phyloP scores from a whole-genome alignment of 2,888 invertebrate species.

The Octonoba sinensis region DNA sequence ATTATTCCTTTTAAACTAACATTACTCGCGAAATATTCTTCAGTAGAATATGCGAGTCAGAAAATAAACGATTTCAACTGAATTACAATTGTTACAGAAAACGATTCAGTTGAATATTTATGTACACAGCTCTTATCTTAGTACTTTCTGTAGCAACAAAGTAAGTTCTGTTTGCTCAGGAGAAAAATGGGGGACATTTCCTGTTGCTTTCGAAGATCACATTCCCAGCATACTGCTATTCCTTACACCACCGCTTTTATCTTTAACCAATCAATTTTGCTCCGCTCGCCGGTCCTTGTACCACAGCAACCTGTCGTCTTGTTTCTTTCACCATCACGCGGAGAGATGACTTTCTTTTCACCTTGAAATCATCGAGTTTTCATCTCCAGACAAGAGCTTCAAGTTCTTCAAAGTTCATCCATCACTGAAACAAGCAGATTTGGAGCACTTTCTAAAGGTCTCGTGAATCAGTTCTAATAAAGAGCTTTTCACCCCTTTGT shows the following conservation, averaged over 20 bases:
- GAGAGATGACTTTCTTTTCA: slow-evolving; percentile 55
- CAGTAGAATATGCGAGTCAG: too few relatives aligned
- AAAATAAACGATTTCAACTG: too few relatives aligned
- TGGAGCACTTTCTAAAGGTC: slow-evolving; percentile 32
- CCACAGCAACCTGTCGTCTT: slow-evolving; percentile 41
- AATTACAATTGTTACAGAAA: too few relatives aligned
- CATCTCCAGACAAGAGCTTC: slow-evolving; percentile 39
- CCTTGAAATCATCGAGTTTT: slow-evolving; percentile 40
- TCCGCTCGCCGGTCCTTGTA: slow-evolving; percentile 9
- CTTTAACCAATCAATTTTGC: slow-evolving; percentile 45
- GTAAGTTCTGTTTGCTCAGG: too few relatives aligned
- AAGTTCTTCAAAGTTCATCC: slow-evolving; percentile 26
- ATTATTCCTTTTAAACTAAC: too few relatives aligned
- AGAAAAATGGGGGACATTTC: slow-evolving; percentile 17
- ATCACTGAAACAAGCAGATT: slow-evolving; percentile 45
- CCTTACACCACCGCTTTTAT: slow-evolving; percentile 26
- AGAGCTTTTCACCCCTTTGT: slow-evolving; percentile 42
- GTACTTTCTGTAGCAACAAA: too few relatives aligned
- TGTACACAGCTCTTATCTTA: too few relatives aligned
- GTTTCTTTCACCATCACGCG: slow-evolving; percentile 42
- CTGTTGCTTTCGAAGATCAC: slow-evolving; percentile 22
- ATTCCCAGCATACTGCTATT: slow-evolving; percentile 4
- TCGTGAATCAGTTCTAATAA: slow-evolving; percentile 51
- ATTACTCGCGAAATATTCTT: too few relatives aligned
- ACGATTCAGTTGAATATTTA: too few relatives aligned